Evolutionary conservation across 2,113 vertebrate species (phyloP), one percentile per base, ranked within the genome.

Genomic region (Lycaon pictus): DNA sequence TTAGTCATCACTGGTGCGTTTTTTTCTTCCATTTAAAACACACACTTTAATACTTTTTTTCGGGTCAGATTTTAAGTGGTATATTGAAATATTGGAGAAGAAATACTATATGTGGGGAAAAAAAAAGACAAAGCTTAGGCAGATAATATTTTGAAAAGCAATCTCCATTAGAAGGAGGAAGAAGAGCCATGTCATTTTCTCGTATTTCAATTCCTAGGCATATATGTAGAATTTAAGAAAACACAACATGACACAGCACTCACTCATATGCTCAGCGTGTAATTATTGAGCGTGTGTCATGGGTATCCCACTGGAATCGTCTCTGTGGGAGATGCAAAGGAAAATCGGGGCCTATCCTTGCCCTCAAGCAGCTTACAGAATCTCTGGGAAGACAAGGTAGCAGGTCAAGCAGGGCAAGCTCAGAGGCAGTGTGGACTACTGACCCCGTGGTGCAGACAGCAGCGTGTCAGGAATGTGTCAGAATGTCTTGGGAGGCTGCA

Each of bases 141-240:
- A 92, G 96, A 84, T 88, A 89, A 89, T 97, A 96, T 90, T 98
- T 97, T 79, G 29, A 85, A 97, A 96, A 91, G 86, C 63, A 90
- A 77, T 85, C 65, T 92, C 48, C 90, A 74, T 85, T 37, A 71
- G 63, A 60, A 92, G 81, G 48, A 94, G 25, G 37, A 92, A 88
- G 67, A 85, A 79, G 17, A 71, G 27, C 79, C 74, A 23, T 79
- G 11, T 90, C 63, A 74, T 96, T 95, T 95, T 85, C 65, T 90
- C 85, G 82, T 76, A 84, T 89, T 63, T 90, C 74, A 62, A 90
- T 56, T 72, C 81, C 37, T n/a, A 77, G 90, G 90, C 84, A 19
- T n/a, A 72, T 71, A 90, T 9, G 0, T 90, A 19, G 58, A 85
- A 96, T 95, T 90, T 79, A 96, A 89, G 56, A 79, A 94, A 97